Evolutionary conservation across 2,113 vertebrate genomes (phyloP), one percentile per base, ranked within the genome.

Genomic region (Muntiacus reevesi): DNA sequence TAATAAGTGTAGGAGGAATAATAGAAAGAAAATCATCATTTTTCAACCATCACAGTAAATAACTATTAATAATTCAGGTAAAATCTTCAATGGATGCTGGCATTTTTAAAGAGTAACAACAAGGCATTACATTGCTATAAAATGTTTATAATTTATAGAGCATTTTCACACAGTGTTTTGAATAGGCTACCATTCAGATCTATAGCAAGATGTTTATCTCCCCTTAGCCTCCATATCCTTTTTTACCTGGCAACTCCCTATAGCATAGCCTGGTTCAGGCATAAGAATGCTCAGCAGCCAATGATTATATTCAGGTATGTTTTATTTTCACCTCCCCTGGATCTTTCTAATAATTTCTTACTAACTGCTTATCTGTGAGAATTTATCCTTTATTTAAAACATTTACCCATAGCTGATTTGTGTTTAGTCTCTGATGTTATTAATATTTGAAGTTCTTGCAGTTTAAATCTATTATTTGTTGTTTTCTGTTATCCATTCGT

Each of bases 301-400:
- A 1, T 97, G 87, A 7, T 94, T 85, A 59, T 76, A 81, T 81
- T 89, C 28, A 36, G 50, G 27, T 85, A 33, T 45, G 16, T 82
- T 94, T 95, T 91, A 64, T 87, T 96, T 97, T 91, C 52, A 85
- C 36, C 45, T 89, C 14, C 17, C 62, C 28, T 83, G 12, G 19
- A 71, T 95, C 83, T 79, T 79, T 89, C 21, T 94, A 67, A 67
- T 91, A 91, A 64, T 88, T n/a, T 87, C 64, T 54, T 92, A 78
- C 67, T 81, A 74, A 13, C 92, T 81, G 52, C 21, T 84, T 92
- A 78, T 60, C 43, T 97, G 85, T 92, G 59, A 71, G 25, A 89
- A 89, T 91, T 90, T 67, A 83, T 74, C 43, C 33, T 89, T 91
- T 88, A 67, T 91, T 87, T 71, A 81, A 89, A 97, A 62, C 60